Evolutionary conservation across 2,888 invertebrate species (phyloP).

Genomic region (Pedicia rivosa): DNA sequence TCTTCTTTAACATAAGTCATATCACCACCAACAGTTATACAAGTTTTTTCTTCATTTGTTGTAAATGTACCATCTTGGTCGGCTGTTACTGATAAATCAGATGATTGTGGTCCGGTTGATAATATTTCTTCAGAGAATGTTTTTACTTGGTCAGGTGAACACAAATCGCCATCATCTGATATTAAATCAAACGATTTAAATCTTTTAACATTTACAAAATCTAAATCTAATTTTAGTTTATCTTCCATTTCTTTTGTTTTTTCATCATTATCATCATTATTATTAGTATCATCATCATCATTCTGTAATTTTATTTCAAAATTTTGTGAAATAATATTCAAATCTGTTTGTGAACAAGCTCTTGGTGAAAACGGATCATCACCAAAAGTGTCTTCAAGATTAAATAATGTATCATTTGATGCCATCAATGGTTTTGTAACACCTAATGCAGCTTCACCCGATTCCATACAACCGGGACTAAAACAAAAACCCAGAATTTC

Average conservation of each 20-base stretch:
- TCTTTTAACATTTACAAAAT: conserved; percentile 1
- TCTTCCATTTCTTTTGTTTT: background rate
- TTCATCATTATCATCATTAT: background rate
- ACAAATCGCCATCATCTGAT: conserved; percentile 9
- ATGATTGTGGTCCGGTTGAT: conserved; percentile 12
- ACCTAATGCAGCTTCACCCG: conserved; percentile 15
- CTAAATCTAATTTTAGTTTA: background rate
- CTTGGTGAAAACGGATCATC: conserved; percentile 15
- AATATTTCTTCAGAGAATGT: conserved; percentile 14
- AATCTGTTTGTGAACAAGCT: conserved; percentile 11
- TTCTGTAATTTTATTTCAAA: no score
- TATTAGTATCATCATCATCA: background rate
- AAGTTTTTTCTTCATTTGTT: conserved; percentile 14
- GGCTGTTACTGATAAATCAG: conserved; percentile 12
- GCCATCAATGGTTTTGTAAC: conserved; percentile 16
- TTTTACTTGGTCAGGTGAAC: conserved; percentile 16
- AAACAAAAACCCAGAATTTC: no score
- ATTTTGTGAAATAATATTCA: background rate
- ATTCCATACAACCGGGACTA: conserved; percentile 16
- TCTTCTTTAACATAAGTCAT: conserved; percentile 12
- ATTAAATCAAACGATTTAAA: conserved; percentile 1
- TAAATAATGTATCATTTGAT: conserved; percentile 16
- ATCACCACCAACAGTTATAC: conserved; percentile 11
- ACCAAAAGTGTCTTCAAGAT: conserved; percentile 16
- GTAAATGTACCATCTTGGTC: conserved; percentile 14